phyloP scores from a whole-genome alignment of 2,113 vertebrate genomes.

The Leptocoma aspasia region DNA sequence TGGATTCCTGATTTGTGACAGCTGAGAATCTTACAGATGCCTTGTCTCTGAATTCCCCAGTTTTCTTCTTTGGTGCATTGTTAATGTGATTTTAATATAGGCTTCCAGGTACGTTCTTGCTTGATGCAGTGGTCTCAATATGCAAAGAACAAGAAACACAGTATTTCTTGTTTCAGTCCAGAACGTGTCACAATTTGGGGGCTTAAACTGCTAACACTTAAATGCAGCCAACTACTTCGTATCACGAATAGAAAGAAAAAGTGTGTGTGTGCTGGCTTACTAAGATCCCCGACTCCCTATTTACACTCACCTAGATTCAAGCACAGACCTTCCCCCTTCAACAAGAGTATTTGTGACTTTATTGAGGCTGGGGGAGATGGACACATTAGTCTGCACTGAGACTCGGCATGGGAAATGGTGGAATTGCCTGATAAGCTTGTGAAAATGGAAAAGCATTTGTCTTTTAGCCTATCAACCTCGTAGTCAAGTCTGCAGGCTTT shows the following conservation, averaged over 20 bases:
- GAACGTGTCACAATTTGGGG: not conserved
- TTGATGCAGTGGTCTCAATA: not conserved
- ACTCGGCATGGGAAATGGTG: not conserved
- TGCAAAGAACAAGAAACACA: not conserved
- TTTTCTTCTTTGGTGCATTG: not conserved
- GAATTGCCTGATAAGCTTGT: not conserved
- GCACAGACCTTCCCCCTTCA: not conserved
- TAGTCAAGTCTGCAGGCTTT: not conserved
- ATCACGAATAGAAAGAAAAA: not conserved
- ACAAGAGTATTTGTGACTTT: not conserved
- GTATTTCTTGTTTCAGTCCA: not conserved
- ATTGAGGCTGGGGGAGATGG: not conserved
- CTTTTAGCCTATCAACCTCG: not conserved
- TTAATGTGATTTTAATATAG: slow-evolving; percentile 35
- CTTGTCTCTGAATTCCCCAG: not conserved
- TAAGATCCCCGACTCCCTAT: not conserved
- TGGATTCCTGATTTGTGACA: slow-evolving; percentile 63
- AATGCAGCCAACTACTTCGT: not conserved
- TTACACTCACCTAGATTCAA: not conserved
- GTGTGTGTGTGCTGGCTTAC: rapidly evolving
- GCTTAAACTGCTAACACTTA: not conserved
- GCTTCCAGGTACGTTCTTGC: slow-evolving; percentile 3
- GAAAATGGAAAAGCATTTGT: not conserved
- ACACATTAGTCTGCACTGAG: not conserved
- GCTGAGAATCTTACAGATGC: slow-evolving; percentile 49